These are phyloP conservation scores for Pluvialis apricaria DNA, from an alignment of 2,113 vertebrate genomes.

Conservation along the genomic window DNA sequence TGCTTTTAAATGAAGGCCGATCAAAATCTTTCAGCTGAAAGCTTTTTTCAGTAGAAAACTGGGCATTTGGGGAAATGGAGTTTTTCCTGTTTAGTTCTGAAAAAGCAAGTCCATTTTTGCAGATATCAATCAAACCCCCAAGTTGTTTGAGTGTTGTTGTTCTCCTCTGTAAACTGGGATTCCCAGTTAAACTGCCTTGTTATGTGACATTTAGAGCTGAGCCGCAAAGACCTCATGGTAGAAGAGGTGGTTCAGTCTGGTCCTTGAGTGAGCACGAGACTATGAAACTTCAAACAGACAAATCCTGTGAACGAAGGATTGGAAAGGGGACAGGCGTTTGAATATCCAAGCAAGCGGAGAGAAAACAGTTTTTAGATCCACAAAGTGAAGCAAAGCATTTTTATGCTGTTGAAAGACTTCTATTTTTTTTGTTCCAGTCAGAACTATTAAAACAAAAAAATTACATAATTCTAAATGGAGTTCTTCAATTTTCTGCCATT, in stretches of 20 bases:
- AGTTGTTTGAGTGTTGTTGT: neutral
- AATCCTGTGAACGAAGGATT: neutral
- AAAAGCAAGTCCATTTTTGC: neutral
- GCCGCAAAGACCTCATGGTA: neutral
- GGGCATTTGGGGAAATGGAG: neutral
- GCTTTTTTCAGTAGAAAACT: neutral
- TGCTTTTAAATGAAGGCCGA: neutral
- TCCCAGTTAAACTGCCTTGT: neutral
- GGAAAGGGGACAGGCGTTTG: neutral
- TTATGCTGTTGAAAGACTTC: neutral
- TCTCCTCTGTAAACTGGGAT: neutral
- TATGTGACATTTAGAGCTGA: neutral
- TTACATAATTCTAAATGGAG: neutral
- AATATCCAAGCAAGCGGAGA: neutral
- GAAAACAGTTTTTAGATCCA: neutral
- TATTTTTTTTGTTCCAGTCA: neutral
- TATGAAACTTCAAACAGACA: neutral
- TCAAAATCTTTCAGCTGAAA: neutral
- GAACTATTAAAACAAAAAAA: neutral
- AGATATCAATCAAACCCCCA: accelerated
- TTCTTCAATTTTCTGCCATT: neutral
- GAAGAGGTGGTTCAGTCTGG: neutral
- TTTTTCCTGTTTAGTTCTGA: neutral
- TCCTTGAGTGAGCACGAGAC: accelerated
- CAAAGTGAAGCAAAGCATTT: neutral